A percentile compares a stretch with the other conserved stretches of the same genome.
These are phyloP conservation scores for Tokudaia muenninki DNA, from an alignment of 2,797 vertebrate species.

Conservation along the genomic window DNA sequence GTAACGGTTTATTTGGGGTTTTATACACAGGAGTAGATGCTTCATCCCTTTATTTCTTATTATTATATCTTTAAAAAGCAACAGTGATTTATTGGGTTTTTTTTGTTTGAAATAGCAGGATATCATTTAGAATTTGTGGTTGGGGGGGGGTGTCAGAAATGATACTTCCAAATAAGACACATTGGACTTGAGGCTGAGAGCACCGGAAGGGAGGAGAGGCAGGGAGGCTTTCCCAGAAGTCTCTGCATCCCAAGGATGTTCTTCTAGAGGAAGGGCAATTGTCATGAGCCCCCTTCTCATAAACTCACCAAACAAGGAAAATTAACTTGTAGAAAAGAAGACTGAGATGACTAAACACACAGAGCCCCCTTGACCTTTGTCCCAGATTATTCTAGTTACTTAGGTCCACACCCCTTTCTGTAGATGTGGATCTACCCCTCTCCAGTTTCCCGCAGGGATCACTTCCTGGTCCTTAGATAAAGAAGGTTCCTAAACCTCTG, in stretches of 20 bases:
- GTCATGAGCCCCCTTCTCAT: neutral
- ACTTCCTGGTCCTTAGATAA: neutral
- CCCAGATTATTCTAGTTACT: neutral
- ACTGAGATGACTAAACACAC: neutral
- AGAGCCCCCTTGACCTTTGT: neutral
- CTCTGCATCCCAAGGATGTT: neutral
- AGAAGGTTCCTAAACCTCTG: neutral
- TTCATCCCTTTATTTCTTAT: neutral
- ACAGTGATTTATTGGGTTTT: neutral
- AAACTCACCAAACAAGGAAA: neutral
- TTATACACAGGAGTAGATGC: neutral
- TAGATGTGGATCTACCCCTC: neutral
- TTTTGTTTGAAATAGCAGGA: neutral
- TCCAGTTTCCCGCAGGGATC: neutral
- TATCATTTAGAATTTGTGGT: neutral
- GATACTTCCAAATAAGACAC: neutral
- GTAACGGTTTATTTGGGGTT: neutral
- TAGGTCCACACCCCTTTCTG: neutral
- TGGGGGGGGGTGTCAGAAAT: neutral
- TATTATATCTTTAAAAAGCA: neutral
- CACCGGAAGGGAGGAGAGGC: neutral
- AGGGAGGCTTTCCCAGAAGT: too few species aligned
- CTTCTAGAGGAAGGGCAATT: neutral
- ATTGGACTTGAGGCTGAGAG: neutral
- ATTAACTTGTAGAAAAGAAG: neutral